Conservation (phyloP, 2,113 vertebrate species). For the Malaclemys terrapin region DNA sequence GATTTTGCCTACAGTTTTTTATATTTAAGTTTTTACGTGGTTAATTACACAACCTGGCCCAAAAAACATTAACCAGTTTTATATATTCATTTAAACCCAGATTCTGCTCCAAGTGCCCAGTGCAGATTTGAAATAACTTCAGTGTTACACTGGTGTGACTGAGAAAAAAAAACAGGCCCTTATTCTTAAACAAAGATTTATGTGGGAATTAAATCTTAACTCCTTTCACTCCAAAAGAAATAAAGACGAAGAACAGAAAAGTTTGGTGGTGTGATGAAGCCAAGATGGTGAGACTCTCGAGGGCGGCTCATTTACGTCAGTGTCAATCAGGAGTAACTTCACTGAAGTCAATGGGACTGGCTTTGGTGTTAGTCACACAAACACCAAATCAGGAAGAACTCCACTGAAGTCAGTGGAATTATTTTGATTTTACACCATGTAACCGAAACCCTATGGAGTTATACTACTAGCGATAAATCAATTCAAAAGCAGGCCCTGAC, state of each 20-base stretch:
- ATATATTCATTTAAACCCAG: neutral
- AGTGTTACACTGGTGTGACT: neutral
- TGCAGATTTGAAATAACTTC: neutral
- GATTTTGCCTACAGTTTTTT: fast-evolving
- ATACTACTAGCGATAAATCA: slow-evolving; percentile 26
- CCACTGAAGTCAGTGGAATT: neutral
- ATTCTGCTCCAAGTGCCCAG: neutral
- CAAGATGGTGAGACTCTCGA: slow-evolving; percentile 47
- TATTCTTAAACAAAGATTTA: slow-evolving; percentile 16
- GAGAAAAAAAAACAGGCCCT: neutral
- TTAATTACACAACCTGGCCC: neutral
- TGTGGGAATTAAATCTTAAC: slow-evolving; percentile 59
- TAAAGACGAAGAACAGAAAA: slow-evolving; percentile 40
- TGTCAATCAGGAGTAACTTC: slow-evolving; percentile 4
- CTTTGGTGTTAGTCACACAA: slow-evolving; percentile 33
- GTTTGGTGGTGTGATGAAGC: slow-evolving; percentile 57
- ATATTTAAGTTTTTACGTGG: neutral
- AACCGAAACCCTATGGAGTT: neutral
- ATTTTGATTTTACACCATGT: slow-evolving; percentile 57
- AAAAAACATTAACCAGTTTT: neutral
- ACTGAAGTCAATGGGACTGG: neutral
- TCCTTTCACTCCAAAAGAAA: slow-evolving; percentile 43
- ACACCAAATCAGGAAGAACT: slow-evolving; percentile 50
- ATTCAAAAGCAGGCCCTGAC: neutral
- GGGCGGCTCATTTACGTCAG: neutral